phyloP scores from a whole-genome alignment of 2,888 invertebrate species.

The Desoria tigrina region DNA sequence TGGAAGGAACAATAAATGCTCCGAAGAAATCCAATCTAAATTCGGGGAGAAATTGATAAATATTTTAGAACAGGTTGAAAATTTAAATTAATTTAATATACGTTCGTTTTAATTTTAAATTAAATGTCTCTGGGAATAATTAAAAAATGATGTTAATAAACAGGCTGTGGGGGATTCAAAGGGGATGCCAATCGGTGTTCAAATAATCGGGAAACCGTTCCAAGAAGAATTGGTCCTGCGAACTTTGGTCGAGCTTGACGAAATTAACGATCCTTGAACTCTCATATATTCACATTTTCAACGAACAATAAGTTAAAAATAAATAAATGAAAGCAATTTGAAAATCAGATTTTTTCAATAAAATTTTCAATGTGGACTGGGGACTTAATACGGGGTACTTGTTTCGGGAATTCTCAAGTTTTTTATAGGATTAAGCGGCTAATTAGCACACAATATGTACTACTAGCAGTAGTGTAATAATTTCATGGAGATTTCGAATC shows the following conservation, averaged over 20 bases:
- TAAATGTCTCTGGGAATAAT: too few species aligned
- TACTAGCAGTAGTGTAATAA: too few species aligned
- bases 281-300: too few species aligned
- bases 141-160: neutral
- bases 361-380: too few species aligned
- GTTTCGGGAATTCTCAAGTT: too few species aligned
- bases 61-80: neutral
- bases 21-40: neutral
- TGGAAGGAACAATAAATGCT: constrained; percentile 17
- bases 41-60: neutral
- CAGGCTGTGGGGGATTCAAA: constrained; percentile 46
- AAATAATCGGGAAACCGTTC: constrained; percentile 57
- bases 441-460: too few species aligned
- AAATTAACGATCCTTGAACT: constrained; percentile 28
- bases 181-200: constrained; percentile 57
- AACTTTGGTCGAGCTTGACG: constrained; percentile 54
- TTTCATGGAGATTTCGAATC: too few species aligned
- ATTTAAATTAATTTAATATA: neutral
- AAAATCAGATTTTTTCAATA: neutral
- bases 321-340: neutral
- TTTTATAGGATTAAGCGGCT: too few species aligned
- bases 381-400: too few species aligned
- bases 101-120: neutral
- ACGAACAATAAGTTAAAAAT: too few species aligned
- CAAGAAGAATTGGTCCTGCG: constrained; percentile 58